Conservation (phyloP, 2,888 invertebrate genomes). For the Quadroppia sp. region DNA sequence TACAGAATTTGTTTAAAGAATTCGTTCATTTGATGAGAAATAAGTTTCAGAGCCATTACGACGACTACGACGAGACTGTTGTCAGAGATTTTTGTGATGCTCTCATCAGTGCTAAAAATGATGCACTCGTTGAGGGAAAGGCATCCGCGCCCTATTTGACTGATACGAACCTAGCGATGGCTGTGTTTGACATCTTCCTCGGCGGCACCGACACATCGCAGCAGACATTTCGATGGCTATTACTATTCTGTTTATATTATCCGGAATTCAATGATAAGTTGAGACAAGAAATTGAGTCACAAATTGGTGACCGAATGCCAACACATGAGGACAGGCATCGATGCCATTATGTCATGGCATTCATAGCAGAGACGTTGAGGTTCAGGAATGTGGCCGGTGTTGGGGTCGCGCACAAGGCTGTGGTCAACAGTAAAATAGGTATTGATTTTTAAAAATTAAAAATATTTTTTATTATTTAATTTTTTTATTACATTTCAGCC, state of each 20-base stretch:
- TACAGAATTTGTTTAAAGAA: too few relatives aligned
- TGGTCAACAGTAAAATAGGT: background rate
- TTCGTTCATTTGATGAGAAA: too few relatives aligned
- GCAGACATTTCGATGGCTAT: background rate
- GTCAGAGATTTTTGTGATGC: conserved; percentile 53
- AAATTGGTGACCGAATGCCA: background rate
- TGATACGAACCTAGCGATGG: background rate
- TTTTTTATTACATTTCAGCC: background rate
- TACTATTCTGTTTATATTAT: background rate
- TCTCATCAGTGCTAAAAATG: background rate
- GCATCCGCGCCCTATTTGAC: background rate
- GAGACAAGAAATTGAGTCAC: conserved; percentile 6
- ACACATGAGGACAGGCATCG: background rate
- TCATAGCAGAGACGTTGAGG: background rate
- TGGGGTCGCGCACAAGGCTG: background rate
- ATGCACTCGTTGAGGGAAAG: background rate
- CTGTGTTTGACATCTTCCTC: background rate
- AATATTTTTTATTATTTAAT: background rate
- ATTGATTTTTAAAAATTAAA: background rate
- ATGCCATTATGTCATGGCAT: background rate
- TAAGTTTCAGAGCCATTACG: too few relatives aligned
- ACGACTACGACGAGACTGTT: too few relatives aligned
- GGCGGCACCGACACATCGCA: background rate
- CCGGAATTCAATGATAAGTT: background rate
- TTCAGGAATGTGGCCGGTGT: background rate